Base-by-base conservation (phyloP, 2,888 invertebrate species). In the Heteromurus nitidus region DNA sequence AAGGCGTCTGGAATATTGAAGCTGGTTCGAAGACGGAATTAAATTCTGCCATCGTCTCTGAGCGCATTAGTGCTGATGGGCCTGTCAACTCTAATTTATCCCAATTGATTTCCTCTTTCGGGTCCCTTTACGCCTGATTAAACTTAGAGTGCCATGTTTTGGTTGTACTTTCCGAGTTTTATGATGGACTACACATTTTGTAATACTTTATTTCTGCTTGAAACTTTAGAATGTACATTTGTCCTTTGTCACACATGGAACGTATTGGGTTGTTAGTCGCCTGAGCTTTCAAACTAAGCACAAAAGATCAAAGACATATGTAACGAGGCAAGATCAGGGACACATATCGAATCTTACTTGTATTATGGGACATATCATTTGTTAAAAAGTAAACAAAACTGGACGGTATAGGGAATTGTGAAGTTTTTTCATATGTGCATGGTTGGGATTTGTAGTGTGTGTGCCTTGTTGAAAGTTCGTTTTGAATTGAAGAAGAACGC, bases 291-390 rank as follows among this genome's bases (percentile, higher is more conserved):
- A n/a, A n/a, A n/a, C n/a, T n/a, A n/a, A n/a, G n/a, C n/a, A n/a
- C n/a, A 62, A 64, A 75, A 75, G 75, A 75, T 75, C 75, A 75
- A 75, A 75, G 75, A 11, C 22, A 58, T 20, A 65, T 16, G 18
- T 31, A 62, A 30, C 36, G 62, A 62, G 36, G 31, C 30, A 18
- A 26, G 22, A 36, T 13, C 13, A 47, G 11, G 24, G 28, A 58
- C 50, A 28, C n/a, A 3, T n/a, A 22, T 18, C n/a, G 47, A 64
- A 47, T 24, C 24, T 24, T 18, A 42, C 36, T 70, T 53, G 30
- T n/a, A n/a, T n/a, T n/a, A 70, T 68, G 42, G 18, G 53, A 74
- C 62, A 74, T 30, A 36, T 50, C 64, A 47, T 24, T 70, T 26
- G 36, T 13, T 24, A n/a, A 31, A 74, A 74, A 53, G 65, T 65